Evolutionary conservation across 2,888 invertebrate species (phyloP).

Genomic region (Tenthredo livida): DNA sequence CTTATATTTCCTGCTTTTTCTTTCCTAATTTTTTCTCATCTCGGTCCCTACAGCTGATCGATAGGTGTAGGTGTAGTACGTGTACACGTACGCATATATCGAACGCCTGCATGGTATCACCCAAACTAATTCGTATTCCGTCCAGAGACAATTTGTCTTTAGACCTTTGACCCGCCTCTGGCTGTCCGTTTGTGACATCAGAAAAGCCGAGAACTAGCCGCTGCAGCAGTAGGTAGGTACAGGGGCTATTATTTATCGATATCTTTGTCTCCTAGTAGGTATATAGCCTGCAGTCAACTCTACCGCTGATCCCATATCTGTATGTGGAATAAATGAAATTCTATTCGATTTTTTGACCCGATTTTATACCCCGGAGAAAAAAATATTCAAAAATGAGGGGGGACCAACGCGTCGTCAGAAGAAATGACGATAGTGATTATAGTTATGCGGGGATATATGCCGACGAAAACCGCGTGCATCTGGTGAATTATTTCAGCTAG

Average conservation of each 20-base stretch:
- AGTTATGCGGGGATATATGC: neutral
- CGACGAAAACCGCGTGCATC: constrained; percentile 2
- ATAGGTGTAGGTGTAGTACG: neutral
- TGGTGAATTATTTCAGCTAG: constrained; percentile 37
- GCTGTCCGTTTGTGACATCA: constrained; percentile 9
- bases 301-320: neutral
- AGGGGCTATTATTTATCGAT: neutral
- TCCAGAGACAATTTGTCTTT: constrained; percentile 66
- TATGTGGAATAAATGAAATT: neutral
- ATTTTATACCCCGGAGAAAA: too few species aligned
- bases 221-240: too few species aligned
- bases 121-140: constrained; percentile 64
- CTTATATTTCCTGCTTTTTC: neutral
- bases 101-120: neutral
- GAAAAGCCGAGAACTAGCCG: neutral
- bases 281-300: neutral
- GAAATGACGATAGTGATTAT: neutral
- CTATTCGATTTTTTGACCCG: neutral
- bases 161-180: constrained; percentile 64
- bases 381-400: neutral
- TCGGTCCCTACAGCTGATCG: neutral
- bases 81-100: neutral
- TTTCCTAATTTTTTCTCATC: too few species aligned
- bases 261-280: neutral
- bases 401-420: neutral